A percentile compares a stretch with the other conserved stretches of the same genome.
These are phyloP conservation scores for Pseudomyrmex sp. DNA, from an alignment of 1,140 invertebrate genomes.

Conservation along the genomic window DNA sequence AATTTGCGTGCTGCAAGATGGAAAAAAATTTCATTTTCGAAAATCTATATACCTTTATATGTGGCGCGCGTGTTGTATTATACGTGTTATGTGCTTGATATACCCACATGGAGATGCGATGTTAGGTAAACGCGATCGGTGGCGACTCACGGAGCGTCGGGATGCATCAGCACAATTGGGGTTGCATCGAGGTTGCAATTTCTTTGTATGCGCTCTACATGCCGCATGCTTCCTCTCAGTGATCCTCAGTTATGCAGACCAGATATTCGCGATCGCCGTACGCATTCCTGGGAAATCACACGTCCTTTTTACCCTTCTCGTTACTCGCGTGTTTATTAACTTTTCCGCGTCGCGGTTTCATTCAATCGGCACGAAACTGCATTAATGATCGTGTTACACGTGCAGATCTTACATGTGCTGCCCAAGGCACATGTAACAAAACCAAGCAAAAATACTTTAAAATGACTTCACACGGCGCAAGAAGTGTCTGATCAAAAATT, in stretches of 20 bases:
- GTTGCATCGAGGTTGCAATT: slow-evolving; percentile 39
- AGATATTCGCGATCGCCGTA: slow-evolving; percentile 12
- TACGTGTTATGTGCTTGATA: slow-evolving; percentile 16
- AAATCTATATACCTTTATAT: background rate
- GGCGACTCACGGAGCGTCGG: slow-evolving; percentile 20
- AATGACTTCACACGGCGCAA: background rate
- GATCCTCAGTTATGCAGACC: slow-evolving; percentile 26
- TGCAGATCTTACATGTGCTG: slow-evolving; percentile 3
- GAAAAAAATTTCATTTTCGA: background rate
- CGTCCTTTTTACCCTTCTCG: slow-evolving; percentile 1
- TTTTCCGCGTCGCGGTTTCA: background rate
- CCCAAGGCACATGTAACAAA: background rate
- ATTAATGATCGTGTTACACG: slow-evolving; percentile 25
- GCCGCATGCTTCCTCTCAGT: slow-evolving; percentile 25
- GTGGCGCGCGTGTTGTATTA: background rate
- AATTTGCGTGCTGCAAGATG: background rate
- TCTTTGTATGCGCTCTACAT: slow-evolving; percentile 24
- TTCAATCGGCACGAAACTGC: background rate
- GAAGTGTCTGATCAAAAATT: background rate
- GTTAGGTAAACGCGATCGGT: slow-evolving; percentile 46
- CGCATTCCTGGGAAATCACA: slow-evolving; percentile 52
- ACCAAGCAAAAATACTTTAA: background rate
- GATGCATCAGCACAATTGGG: slow-evolving; percentile 51
- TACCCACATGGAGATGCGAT: slow-evolving; percentile 44
- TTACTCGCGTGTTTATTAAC: background rate